Conservation (phyloP, 1,140 invertebrate genomes). For the Eurosta solidaginis region DNA sequence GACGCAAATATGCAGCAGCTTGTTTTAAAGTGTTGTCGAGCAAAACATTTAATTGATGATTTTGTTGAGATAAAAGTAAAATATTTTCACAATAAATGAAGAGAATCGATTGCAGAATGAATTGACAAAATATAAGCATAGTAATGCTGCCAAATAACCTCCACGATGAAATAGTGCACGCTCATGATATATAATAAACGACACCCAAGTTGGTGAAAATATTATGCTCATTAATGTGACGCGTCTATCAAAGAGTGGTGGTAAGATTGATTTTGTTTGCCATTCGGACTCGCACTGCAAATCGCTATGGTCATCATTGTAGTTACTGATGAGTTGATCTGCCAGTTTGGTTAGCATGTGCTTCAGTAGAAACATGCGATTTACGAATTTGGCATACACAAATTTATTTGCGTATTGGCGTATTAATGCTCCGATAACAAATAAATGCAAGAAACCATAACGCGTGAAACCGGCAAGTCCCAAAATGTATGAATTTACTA, state of each 20-base stretch:
- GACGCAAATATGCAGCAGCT: neutral
- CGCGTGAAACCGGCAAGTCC: neutral
- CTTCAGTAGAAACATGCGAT: neutral
- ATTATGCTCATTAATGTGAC: neutral
- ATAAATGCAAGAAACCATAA: neutral
- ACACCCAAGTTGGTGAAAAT: neutral
- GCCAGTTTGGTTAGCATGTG: neutral
- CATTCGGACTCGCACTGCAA: too few species aligned
- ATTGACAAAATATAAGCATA: conserved; percentile 25
- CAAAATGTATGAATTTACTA: too few species aligned
- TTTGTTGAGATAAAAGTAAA: neutral
- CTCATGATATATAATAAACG: conserved; percentile 23
- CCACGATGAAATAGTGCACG: neutral
- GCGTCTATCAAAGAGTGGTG: neutral
- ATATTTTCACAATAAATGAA: neutral
- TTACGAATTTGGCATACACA: neutral
- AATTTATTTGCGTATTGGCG: neutral
- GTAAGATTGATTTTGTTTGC: too few species aligned
- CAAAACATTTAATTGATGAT: neutral
- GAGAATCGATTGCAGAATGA: conserved; percentile 27
- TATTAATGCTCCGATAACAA: neutral
- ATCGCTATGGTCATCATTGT: neutral
- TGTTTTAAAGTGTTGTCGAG: neutral
- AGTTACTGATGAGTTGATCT: neutral
- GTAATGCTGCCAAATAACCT: conserved; percentile 2